Evolutionary conservation across 2,797 vertebrate genomes (phyloP).

Genomic region (Coendou prehensilis): DNA sequence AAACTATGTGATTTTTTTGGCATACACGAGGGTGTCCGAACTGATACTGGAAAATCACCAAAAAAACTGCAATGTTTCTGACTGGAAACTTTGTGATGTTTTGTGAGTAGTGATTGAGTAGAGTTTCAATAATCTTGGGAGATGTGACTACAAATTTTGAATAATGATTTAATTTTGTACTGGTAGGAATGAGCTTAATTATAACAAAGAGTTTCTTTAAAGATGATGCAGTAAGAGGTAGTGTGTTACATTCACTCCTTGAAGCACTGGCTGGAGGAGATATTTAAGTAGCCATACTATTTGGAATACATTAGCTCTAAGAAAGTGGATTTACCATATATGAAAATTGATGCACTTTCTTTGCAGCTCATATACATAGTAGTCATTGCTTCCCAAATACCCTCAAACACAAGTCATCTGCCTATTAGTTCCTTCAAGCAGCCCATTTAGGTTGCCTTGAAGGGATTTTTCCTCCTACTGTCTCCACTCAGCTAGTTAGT

Average conservation of each 20-base stretch:
- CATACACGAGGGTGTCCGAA: background rate
- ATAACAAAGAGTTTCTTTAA: background rate
- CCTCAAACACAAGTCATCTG: background rate
- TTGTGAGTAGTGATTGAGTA: background rate
- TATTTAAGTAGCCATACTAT: background rate
- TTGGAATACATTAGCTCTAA: background rate
- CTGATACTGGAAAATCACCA: background rate
- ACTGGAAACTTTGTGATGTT: background rate
- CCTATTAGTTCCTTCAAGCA: background rate
- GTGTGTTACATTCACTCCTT: constrained; percentile 17
- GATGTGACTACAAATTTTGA: background rate
- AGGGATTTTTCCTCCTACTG: background rate
- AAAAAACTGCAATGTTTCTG: background rate
- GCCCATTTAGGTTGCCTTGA: background rate
- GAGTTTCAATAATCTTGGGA: constrained; percentile 5
- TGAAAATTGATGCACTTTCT: background rate
- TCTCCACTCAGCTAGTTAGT: background rate
- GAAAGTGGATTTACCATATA: background rate
- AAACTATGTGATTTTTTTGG: background rate
- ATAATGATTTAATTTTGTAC: background rate
- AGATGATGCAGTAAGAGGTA: background rate
- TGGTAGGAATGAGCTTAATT: background rate
- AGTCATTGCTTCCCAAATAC: background rate
- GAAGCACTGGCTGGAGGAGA: background rate
- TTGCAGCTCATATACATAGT: background rate